A percentile compares a stretch with the other conserved stretches of the same genome.
Evolutionary conservation across 2,797 vertebrate species (phyloP).

Genomic region (Esox masquinongy): DNA sequence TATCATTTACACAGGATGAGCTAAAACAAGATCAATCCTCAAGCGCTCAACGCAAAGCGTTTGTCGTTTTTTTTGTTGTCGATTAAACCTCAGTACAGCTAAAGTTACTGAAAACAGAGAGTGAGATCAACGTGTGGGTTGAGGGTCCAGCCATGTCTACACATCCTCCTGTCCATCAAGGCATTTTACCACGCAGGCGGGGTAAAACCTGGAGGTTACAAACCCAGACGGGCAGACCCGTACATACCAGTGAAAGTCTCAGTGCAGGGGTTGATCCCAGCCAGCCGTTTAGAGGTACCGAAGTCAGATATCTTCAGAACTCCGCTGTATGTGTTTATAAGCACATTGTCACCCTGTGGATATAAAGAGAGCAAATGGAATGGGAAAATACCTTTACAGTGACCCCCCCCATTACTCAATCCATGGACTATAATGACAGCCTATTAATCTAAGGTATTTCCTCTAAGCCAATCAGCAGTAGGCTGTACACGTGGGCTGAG

Average conservation of each 20-base stretch:
- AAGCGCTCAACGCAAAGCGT: not conserved
- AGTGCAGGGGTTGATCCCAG: conserved; percentile 96
- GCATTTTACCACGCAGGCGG: not conserved
- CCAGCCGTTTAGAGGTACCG: conserved; percentile 95
- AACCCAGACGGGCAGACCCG: not conserved
- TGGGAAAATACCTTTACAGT: conserved; percentile 28
- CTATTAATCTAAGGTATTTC: conserved; percentile 16
- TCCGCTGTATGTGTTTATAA: conserved; percentile 99
- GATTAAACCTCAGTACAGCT: not conserved
- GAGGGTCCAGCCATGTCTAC: not conserved
- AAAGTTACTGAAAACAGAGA: not conserved
- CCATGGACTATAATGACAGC: not conserved
- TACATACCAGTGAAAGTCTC: conserved; percentile 96
- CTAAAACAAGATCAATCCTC: conserved; percentile 19
- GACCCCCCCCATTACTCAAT: not conserved
- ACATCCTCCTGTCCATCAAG: not conserved
- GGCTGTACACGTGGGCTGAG: conserved; percentile 12
- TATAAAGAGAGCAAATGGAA: conserved; percentile 15
- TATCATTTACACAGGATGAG: conserved; percentile 10
- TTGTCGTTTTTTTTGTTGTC: not conserved
- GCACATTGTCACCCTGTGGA: conserved; percentile 92
- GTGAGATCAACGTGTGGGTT: not conserved
- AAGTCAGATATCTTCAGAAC: conserved; percentile 99
- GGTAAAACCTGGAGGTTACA: not conserved
- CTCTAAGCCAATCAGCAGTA: conserved; percentile 6